Evolutionary conservation across 2,113 vertebrate species (phyloP), one percentile per base, ranked within the genome.

Genomic region (Pithys albifrons): DNA sequence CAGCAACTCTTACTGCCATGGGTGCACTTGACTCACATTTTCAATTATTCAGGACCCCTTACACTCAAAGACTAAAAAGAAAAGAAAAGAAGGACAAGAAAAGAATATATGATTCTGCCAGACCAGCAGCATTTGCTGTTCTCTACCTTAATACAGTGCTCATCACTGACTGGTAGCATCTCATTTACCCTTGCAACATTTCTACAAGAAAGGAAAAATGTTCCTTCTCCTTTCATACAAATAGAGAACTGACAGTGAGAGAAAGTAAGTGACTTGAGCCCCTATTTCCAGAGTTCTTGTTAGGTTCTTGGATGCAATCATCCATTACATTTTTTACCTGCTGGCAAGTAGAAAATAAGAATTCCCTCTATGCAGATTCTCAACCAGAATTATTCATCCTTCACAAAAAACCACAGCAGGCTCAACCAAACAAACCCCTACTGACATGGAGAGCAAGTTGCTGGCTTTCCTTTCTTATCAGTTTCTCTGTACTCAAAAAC

Each of bases 231-330:
- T 70, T 91, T 77, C 49, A 62, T 55, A 29, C 31, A 83, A 85
- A 61, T 76, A 33, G 37, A 80, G 46, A 79, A 37, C 15, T 46
- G 70, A 74, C 16, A 84, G 23, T 62, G 46, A 66, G 41, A 14
- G 8, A 85, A 91, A 92, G 55, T 22, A 75, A 87, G 88, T 41
- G 43, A 73, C 67, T 83, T 91, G 73, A 92, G 54, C 46, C 43
- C 18, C 39, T 93, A 14, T 77, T 92, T 96, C 91, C 43, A 86
- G 85, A 95, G 58, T 45, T 88, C 86, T 94, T 92, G 83, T 88
- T 95, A 84, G 67, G 29, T 43, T 84, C 85, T 86, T 89, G 75
- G 33, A 91, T 39, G 59, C 10, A 6, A 86, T 90, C 91, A 86
- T 83, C 59, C 88, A 67, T 77, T 82, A 88, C 39, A 59, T 91